Percentiles rank a stretch among this genome's conserved stretches.
phyloP scores from a whole-genome alignment of 2,797 vertebrate species.

The Crypturellus tataupa region DNA sequence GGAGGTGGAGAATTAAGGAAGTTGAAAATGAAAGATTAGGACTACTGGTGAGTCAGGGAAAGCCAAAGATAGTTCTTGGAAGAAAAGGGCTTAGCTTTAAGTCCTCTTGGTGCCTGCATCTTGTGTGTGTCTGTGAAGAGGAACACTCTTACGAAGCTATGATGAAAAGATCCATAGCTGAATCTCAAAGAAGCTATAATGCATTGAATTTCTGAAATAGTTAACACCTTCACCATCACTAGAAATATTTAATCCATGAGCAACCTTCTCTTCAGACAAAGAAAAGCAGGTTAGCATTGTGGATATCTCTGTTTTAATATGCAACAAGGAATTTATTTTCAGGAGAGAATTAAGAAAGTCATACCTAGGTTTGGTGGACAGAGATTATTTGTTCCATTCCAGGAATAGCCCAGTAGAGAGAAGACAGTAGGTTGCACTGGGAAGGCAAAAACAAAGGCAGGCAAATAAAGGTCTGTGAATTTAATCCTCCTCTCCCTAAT shows the following conservation, averaged over 20 bases:
- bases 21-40: not conserved
- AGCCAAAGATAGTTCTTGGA: not conserved
- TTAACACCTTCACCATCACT: not conserved
- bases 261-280: not conserved
- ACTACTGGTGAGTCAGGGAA: not conserved
- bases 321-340: not conserved
- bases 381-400: not conserved
- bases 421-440: not conserved
- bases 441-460: not conserved
- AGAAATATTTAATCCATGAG: not conserved
- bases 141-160: not conserved
- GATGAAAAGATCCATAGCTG: not conserved
- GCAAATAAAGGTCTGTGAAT: not conserved
- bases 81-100: not conserved
- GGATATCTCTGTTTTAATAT: constrained; percentile 14
- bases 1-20: not conserved
- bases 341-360: not conserved
- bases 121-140: not conserved
- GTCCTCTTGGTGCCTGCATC: not conserved
- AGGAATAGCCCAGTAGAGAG: not conserved
- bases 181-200: not conserved
- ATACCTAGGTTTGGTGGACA: not conserved
- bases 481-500: not conserved
- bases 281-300: not conserved
- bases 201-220: not conserved